A percentile compares a stretch with the other conserved stretches of the same genome.
Evolutionary conservation across 1,140 invertebrate species (phyloP).

Genomic region (Anastrepha ludens): DNA sequence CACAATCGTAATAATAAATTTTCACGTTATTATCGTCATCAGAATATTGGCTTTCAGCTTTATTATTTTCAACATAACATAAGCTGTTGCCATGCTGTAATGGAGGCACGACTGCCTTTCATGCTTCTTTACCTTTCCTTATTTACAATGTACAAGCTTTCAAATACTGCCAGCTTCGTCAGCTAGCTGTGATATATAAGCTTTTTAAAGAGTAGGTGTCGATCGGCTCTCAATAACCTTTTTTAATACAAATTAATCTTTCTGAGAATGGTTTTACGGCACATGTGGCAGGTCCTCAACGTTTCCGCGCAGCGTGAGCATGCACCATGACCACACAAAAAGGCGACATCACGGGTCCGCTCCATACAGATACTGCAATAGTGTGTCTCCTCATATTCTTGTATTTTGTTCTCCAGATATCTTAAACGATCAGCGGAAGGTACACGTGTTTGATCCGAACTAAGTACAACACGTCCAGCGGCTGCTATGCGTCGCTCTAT

Average conservation of each 20-base stretch:
- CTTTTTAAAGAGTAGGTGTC: no score
- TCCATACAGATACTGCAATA: slow-evolving; percentile 88
- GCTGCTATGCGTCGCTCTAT: slow-evolving; percentile 77
- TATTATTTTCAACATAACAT: not conserved
- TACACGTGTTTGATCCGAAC: slow-evolving; percentile 74
- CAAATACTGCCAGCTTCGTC: slow-evolving; percentile 19
- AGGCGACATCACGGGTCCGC: slow-evolving; percentile 86
- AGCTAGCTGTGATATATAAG: not conserved
- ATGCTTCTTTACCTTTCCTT: not conserved
- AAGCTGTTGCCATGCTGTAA: not conserved
- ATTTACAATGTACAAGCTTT: slow-evolving; percentile 32
- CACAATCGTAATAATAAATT: not conserved
- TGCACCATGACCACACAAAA: slow-evolving; percentile 91
- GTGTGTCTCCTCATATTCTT: slow-evolving; percentile 90
- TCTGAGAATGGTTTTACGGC: slow-evolving; percentile 89
- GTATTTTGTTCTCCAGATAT: slow-evolving; percentile 88
- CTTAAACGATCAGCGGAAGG: slow-evolving; percentile 79
- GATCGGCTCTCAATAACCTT: not conserved
- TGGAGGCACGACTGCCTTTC: not conserved
- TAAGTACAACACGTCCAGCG: slow-evolving; percentile 63
- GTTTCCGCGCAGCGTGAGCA: slow-evolving; percentile 89
- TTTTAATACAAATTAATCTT: slow-evolving; percentile 88
- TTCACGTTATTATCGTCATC: not conserved
- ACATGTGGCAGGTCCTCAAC: slow-evolving; percentile 93
- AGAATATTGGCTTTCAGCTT: not conserved